Evolutionary conservation across 2,888 invertebrate genomes (phyloP), one percentile per base, ranked within the genome.

Genomic region (Eubasilissa splendida): DNA sequence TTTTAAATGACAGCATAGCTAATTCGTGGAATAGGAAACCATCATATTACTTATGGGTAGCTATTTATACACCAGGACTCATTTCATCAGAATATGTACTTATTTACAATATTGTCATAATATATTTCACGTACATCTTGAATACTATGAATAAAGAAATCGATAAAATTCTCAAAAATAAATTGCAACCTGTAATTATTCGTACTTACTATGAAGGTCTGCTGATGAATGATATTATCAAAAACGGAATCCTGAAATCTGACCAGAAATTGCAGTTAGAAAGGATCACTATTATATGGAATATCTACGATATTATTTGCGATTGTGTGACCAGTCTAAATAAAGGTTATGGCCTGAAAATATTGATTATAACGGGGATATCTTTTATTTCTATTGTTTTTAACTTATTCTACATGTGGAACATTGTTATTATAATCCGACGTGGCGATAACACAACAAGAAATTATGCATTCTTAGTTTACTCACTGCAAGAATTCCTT

Each of bases 241-340:
- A 52, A 63, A 76, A 60, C 52, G 22, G 52, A 14, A 2, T 8
- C 11, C 11, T 63, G n/a, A 60, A 76, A 33, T 8, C 31, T 0
- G 52, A 14, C 8, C 12, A 50, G 5, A 63, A 52, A 22, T 31
- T 58, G 9, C 1, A 22, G 10, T 14, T 76, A 50, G 65, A 79
- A 50, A 79, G 74, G 50, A 8, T 79, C 5, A 65, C 12, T 10
- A 65, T 74, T 12, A 31, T 79, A 54, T 74, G 73, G 79, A 58
- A 53, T 33, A 31, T 56, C n/a, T 79, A 79, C 22, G 79, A 79
- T 53, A 50, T 33, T 22, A 63, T 79, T 52, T 79, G 79, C 22
- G 79, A 79, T 54, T n/a, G 65, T 3, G 42, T 65, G 10, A 22
- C 33, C 4, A 56, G 56, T 50, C n/a, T 79, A 10, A 79, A 79